Conservation (phyloP, 2,888 invertebrate genomes). For the Orthonevra nobilis region DNA sequence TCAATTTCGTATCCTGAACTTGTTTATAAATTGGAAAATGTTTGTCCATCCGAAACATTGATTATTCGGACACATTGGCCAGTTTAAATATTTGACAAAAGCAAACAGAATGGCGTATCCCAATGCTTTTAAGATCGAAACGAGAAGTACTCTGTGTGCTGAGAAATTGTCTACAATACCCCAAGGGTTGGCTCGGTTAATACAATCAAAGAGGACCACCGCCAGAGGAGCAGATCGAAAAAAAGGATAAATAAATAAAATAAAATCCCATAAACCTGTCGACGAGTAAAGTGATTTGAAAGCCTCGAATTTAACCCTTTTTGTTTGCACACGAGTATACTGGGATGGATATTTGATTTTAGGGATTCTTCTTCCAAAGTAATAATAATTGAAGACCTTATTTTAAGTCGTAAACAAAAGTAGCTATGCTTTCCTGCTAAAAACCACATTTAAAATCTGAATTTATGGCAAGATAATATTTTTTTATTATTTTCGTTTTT, state of each 20-base stretch:
- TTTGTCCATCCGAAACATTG: slow-evolving; percentile 29
- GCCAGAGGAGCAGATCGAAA: too few relatives aligned
- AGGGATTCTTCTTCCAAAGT: not conserved
- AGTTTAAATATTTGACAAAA: slow-evolving; percentile 41
- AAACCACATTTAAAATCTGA: too few relatives aligned
- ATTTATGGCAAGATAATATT: not conserved
- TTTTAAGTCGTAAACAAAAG: too few relatives aligned
- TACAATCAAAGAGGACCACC: slow-evolving; percentile 25
- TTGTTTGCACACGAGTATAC: too few relatives aligned
- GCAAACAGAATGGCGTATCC: slow-evolving; percentile 12
- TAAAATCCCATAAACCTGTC: slow-evolving; percentile 14
- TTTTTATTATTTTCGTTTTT: slow-evolving; percentile 68
- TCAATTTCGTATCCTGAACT: not conserved
- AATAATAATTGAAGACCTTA: slow-evolving; percentile 2
- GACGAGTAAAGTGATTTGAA: slow-evolving; percentile 31
- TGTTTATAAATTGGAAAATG: slow-evolving; percentile 46
- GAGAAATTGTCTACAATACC: slow-evolving; percentile 29
- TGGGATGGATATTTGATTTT: too few relatives aligned
- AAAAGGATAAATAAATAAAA: not conserved
- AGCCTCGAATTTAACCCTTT: too few relatives aligned
- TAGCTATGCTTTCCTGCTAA: too few relatives aligned
- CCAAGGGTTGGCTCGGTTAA: slow-evolving; percentile 27
- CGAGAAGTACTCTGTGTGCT: slow-evolving; percentile 4
- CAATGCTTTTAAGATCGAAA: not conserved
- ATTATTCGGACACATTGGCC: slow-evolving; percentile 31